Base-by-base conservation (phyloP, 2,797 vertebrate genomes). In the Steatocranus sp. region DNA sequence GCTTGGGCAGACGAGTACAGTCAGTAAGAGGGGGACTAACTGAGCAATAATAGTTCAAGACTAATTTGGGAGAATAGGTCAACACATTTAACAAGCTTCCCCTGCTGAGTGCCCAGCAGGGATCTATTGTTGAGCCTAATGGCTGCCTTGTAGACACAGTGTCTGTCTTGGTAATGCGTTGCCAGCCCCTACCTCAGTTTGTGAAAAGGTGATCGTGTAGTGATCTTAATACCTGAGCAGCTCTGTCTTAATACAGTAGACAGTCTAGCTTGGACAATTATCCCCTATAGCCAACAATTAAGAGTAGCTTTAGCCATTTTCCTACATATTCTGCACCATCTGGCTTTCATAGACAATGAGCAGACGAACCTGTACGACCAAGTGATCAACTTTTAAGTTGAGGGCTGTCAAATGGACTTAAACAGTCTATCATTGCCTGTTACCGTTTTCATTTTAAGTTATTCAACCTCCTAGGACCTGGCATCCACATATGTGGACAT, bases 41-140 rank as follows among this genome's bases (percentile, higher is more conserved):
- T 93, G 93, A 91, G 89, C 94, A 94, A 95, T 96, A 96, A 96
- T 89, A 95, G 93, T 91, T 92, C 91, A 92, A 94, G 93, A 87
- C 95, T 92, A 96, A 96, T 96, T 97, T 96, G 86, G 87, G 83
- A 92, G 94, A 95, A 97, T 96, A 83, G 92, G 79, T 79, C 87
- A 86, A 93, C 92, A 91, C 88, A 93, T 94, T 94, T 91, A 91
- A 94, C 93, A 94, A 93, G 94, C 88, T 87, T 84, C 89, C 92
- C 92, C 91, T 94, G 91, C 93, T 66, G 84, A 92, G 86, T 90
- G 79, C 92, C 88, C 94, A 92, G 92, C 86, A 88, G 94, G 93
- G 91, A 90, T 85, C 88, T 95, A 93, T 96, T 96, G 93, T 95
- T 85, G 88, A 84, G 89, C 87, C 92, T 97, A 96, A 97, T 94